phyloP scores from a whole-genome alignment of 2,797 vertebrate species.

The Sylvilagus floridanus region DNA sequence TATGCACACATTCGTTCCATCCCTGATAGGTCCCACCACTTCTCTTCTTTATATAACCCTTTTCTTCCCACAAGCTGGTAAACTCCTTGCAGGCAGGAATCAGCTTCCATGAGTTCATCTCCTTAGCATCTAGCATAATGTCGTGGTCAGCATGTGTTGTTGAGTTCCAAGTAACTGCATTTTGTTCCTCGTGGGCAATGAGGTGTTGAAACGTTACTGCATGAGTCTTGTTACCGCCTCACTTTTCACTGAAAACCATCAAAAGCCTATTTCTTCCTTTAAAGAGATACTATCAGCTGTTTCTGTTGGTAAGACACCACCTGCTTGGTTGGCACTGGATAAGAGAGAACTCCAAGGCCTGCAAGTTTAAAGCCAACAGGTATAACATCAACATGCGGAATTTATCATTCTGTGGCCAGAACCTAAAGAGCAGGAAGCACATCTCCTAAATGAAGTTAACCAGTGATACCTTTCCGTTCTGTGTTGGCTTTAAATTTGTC shows the following conservation, averaged over 20 bases:
- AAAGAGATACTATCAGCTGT: slow-evolving; percentile 43
- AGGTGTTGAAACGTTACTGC: neutral
- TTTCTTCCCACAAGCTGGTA: neutral
- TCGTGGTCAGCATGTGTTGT: neutral
- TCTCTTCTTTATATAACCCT: neutral
- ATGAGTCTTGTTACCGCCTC: neutral
- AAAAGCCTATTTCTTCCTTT: slow-evolving; percentile 13
- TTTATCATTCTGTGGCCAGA: neutral
- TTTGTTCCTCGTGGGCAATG: slow-evolving; percentile 7
- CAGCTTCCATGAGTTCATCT: neutral
- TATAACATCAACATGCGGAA: neutral
- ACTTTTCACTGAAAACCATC: slow-evolving; percentile 55
- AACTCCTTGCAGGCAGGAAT: neutral
- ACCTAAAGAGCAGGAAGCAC: slow-evolving; percentile 53
- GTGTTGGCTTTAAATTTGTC: slow-evolving; percentile 55
- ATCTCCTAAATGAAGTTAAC: slow-evolving; percentile 56
- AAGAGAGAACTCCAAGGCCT: neutral
- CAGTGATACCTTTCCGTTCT: slow-evolving; percentile 55
- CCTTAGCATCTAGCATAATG: neutral
- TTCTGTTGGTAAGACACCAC: neutral
- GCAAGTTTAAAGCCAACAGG: neutral
- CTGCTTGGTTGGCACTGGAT: neutral
- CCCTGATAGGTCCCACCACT: neutral
- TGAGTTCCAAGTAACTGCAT: slow-evolving; percentile 21
- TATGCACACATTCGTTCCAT: neutral